Evolutionary conservation across 2,888 invertebrate species (phyloP).

Genomic region (Ischnura elegans): DNA sequence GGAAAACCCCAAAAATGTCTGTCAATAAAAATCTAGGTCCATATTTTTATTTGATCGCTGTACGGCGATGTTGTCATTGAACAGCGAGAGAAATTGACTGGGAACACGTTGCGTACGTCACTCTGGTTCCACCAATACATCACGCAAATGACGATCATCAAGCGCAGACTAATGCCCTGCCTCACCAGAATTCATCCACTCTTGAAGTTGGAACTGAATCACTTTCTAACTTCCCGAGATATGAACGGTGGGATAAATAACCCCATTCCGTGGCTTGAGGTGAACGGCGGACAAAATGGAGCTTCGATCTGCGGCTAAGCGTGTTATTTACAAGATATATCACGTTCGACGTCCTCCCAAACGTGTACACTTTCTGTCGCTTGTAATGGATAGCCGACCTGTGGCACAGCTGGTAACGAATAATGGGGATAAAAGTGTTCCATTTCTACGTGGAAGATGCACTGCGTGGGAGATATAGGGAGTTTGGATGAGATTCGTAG

Average conservation of each 20-base stretch:
- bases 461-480: not conserved
- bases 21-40: too few relatives aligned
- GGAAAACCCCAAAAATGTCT: too few relatives aligned
- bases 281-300: not conserved
- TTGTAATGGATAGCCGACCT: conserved; percentile 10
- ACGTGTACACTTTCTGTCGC: not conserved
- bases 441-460: not conserved
- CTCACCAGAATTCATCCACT: not conserved
- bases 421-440: not conserved
- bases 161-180: not conserved
- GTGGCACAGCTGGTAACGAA: not conserved
- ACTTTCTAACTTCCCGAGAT: not conserved
- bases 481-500: not conserved
- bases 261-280: not conserved
- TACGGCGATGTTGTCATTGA: too few relatives aligned
- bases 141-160: not conserved
- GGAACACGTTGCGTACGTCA: too few relatives aligned
- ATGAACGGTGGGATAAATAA: not conserved
- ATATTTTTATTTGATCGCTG: too few relatives aligned
- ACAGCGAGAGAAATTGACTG: too few relatives aligned
- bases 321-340: conserved; percentile 7
- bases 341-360: not conserved
- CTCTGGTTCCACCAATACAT: not conserved
- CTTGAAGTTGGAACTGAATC: conserved; percentile 14
- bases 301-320: not conserved